Evolutionary conservation across 2,888 invertebrate species (phyloP).

Genomic region (Pollenia griseotomentosa): DNA sequence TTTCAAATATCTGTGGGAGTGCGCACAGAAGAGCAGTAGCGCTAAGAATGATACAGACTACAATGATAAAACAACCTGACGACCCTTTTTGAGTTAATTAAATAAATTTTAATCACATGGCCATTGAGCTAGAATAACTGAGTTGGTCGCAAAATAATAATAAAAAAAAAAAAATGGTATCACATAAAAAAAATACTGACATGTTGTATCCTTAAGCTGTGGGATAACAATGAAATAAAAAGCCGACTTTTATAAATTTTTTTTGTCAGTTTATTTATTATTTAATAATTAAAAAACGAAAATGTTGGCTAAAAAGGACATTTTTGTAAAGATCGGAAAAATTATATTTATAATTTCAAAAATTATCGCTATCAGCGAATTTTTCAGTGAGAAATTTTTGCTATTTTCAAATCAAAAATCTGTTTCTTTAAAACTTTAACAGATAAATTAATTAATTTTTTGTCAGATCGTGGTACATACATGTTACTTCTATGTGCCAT

Average conservation of each 20-base stretch:
- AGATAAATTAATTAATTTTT: too few species aligned
- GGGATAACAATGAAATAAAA: slow-evolving; percentile 8
- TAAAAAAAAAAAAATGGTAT: background rate
- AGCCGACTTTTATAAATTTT: background rate
- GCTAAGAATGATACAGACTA: slow-evolving; percentile 9
- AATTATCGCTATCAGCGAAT: too few species aligned
- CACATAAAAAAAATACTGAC: background rate
- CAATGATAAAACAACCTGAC: slow-evolving; percentile 5
- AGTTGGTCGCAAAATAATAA: background rate
- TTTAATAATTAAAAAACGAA: background rate
- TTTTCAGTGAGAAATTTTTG: too few species aligned
- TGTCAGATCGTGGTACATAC: too few species aligned
- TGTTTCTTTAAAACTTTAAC: too few species aligned
- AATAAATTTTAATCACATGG: slow-evolving; percentile 61
- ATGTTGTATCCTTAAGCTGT: slow-evolving; percentile 18
- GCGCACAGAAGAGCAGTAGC: background rate
- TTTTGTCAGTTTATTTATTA: background rate
- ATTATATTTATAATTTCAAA: too few species aligned
- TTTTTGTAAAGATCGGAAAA: background rate
- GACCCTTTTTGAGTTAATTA: slow-evolving; percentile 59
- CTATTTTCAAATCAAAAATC: too few species aligned
- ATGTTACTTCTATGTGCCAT: too few species aligned
- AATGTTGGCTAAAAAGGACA: background rate
- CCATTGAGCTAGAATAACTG: slow-evolving; percentile 55
- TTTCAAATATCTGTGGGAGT: background rate